Evolutionary conservation across 2,797 vertebrate genomes (phyloP), one percentile per base, ranked within the genome.

Genomic region (Bovichtus variegatus): DNA sequence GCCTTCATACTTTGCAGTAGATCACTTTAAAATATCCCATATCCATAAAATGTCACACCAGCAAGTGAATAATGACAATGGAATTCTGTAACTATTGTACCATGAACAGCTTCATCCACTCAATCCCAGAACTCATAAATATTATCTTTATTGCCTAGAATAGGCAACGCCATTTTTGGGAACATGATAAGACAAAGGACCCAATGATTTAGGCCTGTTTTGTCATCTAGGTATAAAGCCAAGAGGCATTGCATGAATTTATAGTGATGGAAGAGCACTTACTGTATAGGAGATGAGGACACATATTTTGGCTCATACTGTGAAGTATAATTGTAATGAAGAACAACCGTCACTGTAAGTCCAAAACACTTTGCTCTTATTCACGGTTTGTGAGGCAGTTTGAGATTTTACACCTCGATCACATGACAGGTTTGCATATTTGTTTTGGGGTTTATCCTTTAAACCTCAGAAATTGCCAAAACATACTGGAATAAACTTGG

Each of bases 21-120:
- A 76, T 70, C 71, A 57, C 40, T 82, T 76, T 73, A 73, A 76
- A 86, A 74, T 66, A 64, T 51, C 29, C 38, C 59, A 80, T 63
- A 55, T 79, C 64, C 54, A 81, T 76, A 71, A 85, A 82, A 74
- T 62, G 66, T 72, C 77, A 72, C 34, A 21, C 25, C 31, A 50
- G 57, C 6, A 3, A 74, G 70, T 77, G 84, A 83, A 69, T 74
- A 34, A 86, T 47, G 65, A 59, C 38, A 27, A 9, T 11, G n/a
- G 13, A 23, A 65, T 29, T 63, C 40, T 44, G 66, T 69, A 71
- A 62, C 60, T 68, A 18, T 54, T 54, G 38, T 18, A 62, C 38
- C 59, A 60, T 51, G 36, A 73, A 62, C 67, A 81, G 71, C 74
- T 71, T 74, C 65, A 57, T 53, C 58, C 57, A 40, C 51, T 74